Base-by-base conservation (phyloP, 2,113 vertebrate genomes). In the Catagonus wagneri region DNA sequence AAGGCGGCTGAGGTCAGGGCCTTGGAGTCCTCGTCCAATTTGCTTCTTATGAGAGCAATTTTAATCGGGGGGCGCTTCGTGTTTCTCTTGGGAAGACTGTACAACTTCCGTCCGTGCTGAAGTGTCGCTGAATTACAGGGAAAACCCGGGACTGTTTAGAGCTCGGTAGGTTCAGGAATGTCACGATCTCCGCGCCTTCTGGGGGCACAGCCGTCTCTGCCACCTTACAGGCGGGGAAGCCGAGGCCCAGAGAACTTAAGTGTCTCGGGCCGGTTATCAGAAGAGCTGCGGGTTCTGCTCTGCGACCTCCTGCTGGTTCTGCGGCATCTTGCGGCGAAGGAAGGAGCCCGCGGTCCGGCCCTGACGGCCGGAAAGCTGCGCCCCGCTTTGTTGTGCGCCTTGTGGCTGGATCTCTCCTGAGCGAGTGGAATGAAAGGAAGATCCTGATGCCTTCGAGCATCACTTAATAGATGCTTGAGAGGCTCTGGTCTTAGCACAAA, bases 381-480 rank as follows among this genome's bases (percentile, higher is more conserved):
- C 32, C 68, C 72, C 11, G 32, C 71, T 61, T 54, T 75, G 78
- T 44, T 85, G 88, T 34, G 72, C 58, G 79, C 23, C 88, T 79
- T 74, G 50, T 61, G 34, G 78, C 90, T 36, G 65, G 20, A 34
- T 22, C 4, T 39, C 95, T 97, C 81, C 72, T 60, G 63, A 72
- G 89, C 66, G 76, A 95, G 72, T 22, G 60, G 94, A 96, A 89
- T 96, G 89, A 94, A 97, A 90, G 25, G 54, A 93, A 60, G 76
- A 56, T 54, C 63, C 71, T 14, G 80, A 94, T 32, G 94, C 81
- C 96, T 96, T 23, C 8, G 7, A 84, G 71, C 89, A 12, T 61
- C 6, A 74, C 65, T 83, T 93, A 34, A 95, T 80, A 72, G 86
- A 89, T 3, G 25, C 90, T 79, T 69, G 50, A 56, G 96, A 92